Conservation (phyloP, 1,140 invertebrate species). For the Heliconius congener region DNA sequence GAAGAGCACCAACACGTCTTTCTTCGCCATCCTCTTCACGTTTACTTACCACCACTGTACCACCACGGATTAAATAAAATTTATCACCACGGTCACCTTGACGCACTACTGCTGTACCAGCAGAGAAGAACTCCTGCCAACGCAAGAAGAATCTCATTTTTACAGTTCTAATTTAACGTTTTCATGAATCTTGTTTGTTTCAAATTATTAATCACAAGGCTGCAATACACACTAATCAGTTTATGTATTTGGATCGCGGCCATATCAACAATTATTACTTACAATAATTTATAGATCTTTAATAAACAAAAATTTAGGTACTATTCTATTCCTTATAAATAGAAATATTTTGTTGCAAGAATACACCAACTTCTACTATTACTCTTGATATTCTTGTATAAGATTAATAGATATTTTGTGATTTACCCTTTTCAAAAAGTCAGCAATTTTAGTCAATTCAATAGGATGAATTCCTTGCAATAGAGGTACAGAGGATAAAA, state of each 20-base stretch:
- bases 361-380: too few relatives aligned
- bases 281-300: slow-evolving; percentile 12
- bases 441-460: slow-evolving; percentile 92
- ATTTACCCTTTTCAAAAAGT: slow-evolving; percentile 91
- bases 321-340: neutral
- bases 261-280: slow-evolving; percentile 25
- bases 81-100: slow-evolving; percentile 97
- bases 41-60: slow-evolving; percentile 91
- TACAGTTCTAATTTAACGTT: neutral
- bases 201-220: neutral
- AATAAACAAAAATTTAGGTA: slow-evolving; percentile 18
- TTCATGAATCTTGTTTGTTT: slow-evolving; percentile 14
- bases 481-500: slow-evolving; percentile 92
- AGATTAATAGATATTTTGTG: neutral
- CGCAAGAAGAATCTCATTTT: slow-evolving; percentile 1
- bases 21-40: slow-evolving; percentile 82
- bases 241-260: slow-evolving; percentile 23
- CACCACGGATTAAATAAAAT: slow-evolving; percentile 97
- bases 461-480: slow-evolving; percentile 91
- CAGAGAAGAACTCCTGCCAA: slow-evolving; percentile 89
- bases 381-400: neutral
- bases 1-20: slow-evolving; percentile 84
- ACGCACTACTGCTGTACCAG: slow-evolving; percentile 92
- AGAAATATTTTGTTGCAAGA: neutral
- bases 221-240: neutral